phyloP scores from a whole-genome alignment of 1,140 invertebrate species.

The Trialeurodes vaporariorum region DNA sequence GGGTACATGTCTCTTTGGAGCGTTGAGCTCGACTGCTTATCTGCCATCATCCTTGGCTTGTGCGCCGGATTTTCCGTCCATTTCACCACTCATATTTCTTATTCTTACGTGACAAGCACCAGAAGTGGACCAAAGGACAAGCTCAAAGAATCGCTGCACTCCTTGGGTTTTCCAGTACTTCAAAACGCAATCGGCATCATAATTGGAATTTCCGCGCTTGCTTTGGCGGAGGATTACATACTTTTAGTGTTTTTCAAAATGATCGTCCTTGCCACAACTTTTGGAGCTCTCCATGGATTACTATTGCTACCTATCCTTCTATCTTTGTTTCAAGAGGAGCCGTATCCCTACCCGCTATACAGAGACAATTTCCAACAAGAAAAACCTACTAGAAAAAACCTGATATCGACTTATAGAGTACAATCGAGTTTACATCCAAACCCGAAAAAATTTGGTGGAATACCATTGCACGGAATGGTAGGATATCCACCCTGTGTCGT shows the following conservation, averaged over 20 bases:
- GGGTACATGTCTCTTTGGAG: too few species aligned
- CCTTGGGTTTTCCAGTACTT: not conserved
- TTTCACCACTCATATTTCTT: not conserved
- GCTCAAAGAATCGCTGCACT: not conserved
- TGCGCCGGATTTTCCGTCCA: not conserved
- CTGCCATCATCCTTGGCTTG: not conserved
- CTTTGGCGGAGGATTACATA: not conserved
- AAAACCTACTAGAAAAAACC: not conserved
- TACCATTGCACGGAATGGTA: not conserved
- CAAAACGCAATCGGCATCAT: not conserved
- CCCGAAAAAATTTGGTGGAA: not conserved
- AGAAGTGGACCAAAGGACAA: not conserved
- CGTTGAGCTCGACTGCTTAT: not conserved
- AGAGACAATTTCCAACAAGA: not conserved
- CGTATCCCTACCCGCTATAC: not conserved
- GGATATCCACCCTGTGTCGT: slow-evolving; percentile 18
- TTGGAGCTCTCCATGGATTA: not conserved
- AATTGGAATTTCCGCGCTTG: not conserved
- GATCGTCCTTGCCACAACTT: not conserved
- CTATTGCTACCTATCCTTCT: not conserved
- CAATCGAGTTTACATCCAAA: not conserved
- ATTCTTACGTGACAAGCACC: not conserved
- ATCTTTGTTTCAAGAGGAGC: not conserved
- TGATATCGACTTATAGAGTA: not conserved
- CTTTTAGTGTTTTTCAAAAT: not conserved